Conservation (phyloP, 2,113 vertebrate species). For the Chaetodon auriga region DNA sequence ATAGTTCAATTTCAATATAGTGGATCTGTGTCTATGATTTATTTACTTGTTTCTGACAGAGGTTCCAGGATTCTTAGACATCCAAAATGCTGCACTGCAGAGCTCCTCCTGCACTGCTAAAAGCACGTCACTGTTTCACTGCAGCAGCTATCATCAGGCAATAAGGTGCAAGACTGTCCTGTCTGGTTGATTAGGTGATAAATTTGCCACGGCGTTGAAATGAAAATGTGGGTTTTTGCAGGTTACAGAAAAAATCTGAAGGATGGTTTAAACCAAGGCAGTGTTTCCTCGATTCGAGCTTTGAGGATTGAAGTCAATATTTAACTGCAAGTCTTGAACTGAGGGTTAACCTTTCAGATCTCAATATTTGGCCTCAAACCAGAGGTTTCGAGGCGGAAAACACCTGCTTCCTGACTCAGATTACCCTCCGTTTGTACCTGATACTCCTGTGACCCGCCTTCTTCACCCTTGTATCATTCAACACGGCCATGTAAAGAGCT, state of each 20-base stretch:
- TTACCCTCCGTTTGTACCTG: constrained; percentile 38
- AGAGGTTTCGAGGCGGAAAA: constrained; percentile 2
- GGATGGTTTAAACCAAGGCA: not conserved
- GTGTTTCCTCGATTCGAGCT: not conserved
- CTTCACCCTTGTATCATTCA: constrained; percentile 18
- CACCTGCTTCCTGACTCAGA: constrained; percentile 42
- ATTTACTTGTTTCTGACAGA: not conserved
- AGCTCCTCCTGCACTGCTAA: not conserved
- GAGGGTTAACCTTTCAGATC: not conserved
- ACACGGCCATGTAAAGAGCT: not conserved
- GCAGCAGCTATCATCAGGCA: not conserved
- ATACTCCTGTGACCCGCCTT: constrained; percentile 36
- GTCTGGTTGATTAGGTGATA: constrained; percentile 4
- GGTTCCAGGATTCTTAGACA: not conserved
- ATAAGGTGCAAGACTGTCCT: not conserved
- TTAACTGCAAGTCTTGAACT: not conserved
- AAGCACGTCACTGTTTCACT: constrained; percentile 9
- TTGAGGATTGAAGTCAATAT: not conserved
- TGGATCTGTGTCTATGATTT: not conserved
- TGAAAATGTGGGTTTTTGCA: not conserved
- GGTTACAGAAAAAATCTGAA: not conserved
- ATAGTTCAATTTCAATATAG: not conserved
- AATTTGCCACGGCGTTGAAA: not conserved
- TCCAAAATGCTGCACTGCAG: not conserved
- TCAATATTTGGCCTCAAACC: constrained; percentile 33